Conservation (phyloP, 2,113 vertebrate species). For the Chaetodon trifascialis region DNA sequence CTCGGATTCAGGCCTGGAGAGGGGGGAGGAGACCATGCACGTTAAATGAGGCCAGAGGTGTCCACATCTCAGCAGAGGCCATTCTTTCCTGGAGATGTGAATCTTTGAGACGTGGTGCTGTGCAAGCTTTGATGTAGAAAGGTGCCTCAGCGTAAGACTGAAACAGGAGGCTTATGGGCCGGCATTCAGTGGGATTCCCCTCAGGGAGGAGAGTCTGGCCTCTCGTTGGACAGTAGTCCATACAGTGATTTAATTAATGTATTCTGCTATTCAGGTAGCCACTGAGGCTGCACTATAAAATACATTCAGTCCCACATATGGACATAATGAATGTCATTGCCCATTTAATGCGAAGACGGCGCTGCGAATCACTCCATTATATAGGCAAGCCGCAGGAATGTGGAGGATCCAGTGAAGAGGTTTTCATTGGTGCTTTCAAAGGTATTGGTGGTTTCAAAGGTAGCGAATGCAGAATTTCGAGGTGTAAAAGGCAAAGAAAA, state of each 20-base stretch:
- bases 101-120: slow-evolving; percentile 77
- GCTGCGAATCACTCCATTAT: slow-evolving; percentile 58
- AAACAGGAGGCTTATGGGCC: slow-evolving; percentile 76
- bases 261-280: slow-evolving; percentile 38
- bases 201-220: slow-evolving; percentile 65
- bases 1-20: slow-evolving; percentile 73
- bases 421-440: slow-evolving; percentile 57
- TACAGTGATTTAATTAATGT: slow-evolving; percentile 77
- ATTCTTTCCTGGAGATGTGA: slow-evolving; percentile 83
- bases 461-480: slow-evolving; percentile 50
- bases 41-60: slow-evolving; percentile 84
- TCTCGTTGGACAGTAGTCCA: slow-evolving; percentile 65
- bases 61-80: slow-evolving; percentile 82
- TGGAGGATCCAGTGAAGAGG: slow-evolving; percentile 29
- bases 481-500: slow-evolving; percentile 49
- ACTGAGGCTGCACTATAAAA: slow-evolving; percentile 48
- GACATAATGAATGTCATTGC: slow-evolving; percentile 59
- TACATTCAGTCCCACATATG: slow-evolving; percentile 50
- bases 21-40: slow-evolving; percentile 69
- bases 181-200: slow-evolving; percentile 74
- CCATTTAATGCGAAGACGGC: slow-evolving; percentile 63
- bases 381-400: slow-evolving; percentile 51
- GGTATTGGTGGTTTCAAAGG: slow-evolving; percentile 55
- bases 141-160: slow-evolving; percentile 73
- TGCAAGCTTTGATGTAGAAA: slow-evolving; percentile 84